These are phyloP conservation scores for Metellina segmentata DNA, from an alignment of 2,888 invertebrate genomes.

Conservation along the genomic window DNA sequence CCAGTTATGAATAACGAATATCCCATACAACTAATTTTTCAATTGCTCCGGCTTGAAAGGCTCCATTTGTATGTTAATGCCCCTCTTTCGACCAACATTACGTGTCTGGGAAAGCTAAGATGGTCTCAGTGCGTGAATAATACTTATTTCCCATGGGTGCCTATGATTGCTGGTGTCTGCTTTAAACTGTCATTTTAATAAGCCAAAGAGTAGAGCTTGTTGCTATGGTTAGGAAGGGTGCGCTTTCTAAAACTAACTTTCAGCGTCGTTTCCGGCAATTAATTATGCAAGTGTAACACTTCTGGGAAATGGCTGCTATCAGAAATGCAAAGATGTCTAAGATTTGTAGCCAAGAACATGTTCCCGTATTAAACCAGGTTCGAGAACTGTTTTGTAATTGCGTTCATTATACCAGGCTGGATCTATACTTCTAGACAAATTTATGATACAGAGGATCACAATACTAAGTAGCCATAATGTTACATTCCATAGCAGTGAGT, in stretches of 20 bases:
- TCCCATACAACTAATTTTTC: slow-evolving; percentile 67
- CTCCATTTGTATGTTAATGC: slow-evolving; percentile 69
- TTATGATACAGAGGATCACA: no score
- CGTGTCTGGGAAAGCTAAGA: slow-evolving; percentile 65
- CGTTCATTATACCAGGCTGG: neutral
- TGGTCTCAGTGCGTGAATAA: slow-evolving; percentile 21
- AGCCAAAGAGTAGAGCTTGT: slow-evolving; percentile 33
- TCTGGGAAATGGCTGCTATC: neutral
- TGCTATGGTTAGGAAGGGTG: slow-evolving; percentile 58
- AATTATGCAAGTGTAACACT: slow-evolving; percentile 5
- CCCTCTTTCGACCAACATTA: slow-evolving; percentile 32
- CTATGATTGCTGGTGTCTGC: slow-evolving; percentile 52
- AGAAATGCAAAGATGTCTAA: neutral
- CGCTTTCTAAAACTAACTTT: slow-evolving; percentile 25
- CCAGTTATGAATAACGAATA: slow-evolving; percentile 56
- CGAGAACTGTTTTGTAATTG: neutral
- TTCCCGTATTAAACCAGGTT: no score
- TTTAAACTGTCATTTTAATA: slow-evolving; percentile 67
- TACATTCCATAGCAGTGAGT: no score
- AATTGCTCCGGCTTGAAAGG: slow-evolving; percentile 51
- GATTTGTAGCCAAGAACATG: neutral
- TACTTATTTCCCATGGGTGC: slow-evolving; percentile 53
- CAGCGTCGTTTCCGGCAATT: slow-evolving; percentile 31
- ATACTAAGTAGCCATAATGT: no score
- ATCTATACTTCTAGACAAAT: no score